A percentile compares a stretch with the other conserved stretches of the same genome.
Evolutionary conservation across 2,113 vertebrate species (phyloP).

Genomic region (Tragelaphus scriptus): DNA sequence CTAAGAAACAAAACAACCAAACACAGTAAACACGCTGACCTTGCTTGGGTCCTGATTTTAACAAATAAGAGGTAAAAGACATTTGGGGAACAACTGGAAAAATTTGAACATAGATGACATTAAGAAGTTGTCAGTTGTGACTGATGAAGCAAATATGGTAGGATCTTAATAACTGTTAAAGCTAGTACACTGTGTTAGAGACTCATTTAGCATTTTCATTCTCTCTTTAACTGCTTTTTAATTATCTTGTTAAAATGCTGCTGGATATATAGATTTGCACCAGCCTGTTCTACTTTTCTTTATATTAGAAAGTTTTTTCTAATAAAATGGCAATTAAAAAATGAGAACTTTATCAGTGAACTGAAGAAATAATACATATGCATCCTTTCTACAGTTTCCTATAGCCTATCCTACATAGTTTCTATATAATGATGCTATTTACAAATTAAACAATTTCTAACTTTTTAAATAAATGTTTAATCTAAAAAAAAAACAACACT

Average conservation of each 20-base stretch:
- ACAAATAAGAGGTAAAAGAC: background rate
- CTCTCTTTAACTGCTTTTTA: background rate
- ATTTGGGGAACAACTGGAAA: background rate
- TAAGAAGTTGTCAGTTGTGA: background rate
- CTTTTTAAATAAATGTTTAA: background rate
- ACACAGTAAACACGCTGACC: background rate
- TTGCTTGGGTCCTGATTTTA: background rate
- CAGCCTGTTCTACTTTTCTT: background rate
- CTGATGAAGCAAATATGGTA: background rate
- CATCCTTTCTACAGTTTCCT: background rate
- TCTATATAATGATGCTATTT: background rate
- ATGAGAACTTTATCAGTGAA: background rate
- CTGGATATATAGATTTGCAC: background rate
- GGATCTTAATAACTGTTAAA: background rate
- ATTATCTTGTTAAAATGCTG: background rate
- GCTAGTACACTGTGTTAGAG: background rate
- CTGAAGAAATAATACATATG: background rate
- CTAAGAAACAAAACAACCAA: background rate
- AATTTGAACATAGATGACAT: background rate
- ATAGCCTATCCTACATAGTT: background rate
- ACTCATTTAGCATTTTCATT: background rate
- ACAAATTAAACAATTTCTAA: background rate
- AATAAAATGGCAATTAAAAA: background rate
- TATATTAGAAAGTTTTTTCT: background rate
- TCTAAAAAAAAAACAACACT: background rate